These are phyloP conservation scores for Brotula barbata DNA, from an alignment of 2,797 vertebrate species.

Conservation along the genomic window DNA sequence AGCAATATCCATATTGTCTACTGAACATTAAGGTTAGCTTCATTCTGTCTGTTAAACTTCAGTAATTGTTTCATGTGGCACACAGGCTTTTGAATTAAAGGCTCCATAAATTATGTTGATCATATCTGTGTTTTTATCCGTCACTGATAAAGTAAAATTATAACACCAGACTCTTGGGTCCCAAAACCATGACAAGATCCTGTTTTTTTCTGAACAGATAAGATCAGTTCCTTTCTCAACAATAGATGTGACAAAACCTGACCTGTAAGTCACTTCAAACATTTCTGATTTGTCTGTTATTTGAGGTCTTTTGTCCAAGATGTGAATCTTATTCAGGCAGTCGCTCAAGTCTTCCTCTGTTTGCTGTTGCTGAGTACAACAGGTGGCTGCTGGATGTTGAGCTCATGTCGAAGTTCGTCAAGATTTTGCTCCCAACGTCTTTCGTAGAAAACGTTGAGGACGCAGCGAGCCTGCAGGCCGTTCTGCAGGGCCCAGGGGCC, in stretches of 20 bases:
- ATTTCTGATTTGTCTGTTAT: conserved; percentile 1
- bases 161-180: too few species aligned
- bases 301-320: neutral
- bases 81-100: too few species aligned
- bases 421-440: conserved; percentile 91
- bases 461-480: conserved; percentile 77
- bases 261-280: neutral
- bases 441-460: conserved; percentile 91
- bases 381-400: conserved; percentile 83
- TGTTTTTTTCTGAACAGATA: too few species aligned
- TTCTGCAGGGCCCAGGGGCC: conserved; percentile 89
- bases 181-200: too few species aligned
- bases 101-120: too few species aligned
- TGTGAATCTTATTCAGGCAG: neutral
- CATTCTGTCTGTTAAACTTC: too few species aligned
- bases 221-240: neutral
- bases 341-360: conserved; percentile 28
- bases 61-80: too few species aligned
- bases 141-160: too few species aligned
- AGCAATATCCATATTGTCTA: neutral
- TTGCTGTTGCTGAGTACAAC: conserved; percentile 23
- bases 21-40: neutral
- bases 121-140: too few species aligned
- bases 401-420: conserved; percentile 83
- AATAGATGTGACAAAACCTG: neutral